Evolutionary conservation across 2,113 vertebrate genomes (phyloP).

Genomic region (Desmodus rotundus): DNA sequence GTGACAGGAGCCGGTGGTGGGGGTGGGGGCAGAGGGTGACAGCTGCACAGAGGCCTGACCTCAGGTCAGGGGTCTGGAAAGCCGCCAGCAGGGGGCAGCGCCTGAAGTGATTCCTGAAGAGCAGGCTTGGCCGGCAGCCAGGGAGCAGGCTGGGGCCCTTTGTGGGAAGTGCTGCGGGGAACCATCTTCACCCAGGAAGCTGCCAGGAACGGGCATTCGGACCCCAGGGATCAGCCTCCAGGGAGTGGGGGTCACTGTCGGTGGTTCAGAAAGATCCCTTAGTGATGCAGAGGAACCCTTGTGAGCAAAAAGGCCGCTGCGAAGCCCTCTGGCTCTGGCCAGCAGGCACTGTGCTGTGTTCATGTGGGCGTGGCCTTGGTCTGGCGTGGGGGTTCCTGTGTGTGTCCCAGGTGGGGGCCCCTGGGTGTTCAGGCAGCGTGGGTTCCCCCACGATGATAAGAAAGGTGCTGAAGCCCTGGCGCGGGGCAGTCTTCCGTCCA

Average conservation of each 20-base stretch:
- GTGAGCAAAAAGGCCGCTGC: rapidly evolving
- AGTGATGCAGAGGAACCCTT: rapidly evolving
- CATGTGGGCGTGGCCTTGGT: rapidly evolving
- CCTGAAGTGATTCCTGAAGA: neutral
- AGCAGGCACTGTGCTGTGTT: rapidly evolving
- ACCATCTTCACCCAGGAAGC: neutral
- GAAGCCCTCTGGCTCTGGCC: rapidly evolving
- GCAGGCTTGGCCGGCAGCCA: neutral
- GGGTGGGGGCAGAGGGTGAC: too few species aligned
- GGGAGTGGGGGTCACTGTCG: rapidly evolving
- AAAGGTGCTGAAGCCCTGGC: neutral
- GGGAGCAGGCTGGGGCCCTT: neutral
- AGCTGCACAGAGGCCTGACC: neutral
- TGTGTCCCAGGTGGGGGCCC: rapidly evolving
- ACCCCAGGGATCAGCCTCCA: neutral
- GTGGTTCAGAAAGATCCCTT: neutral
- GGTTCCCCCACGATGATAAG: rapidly evolving
- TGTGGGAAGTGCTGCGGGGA: neutral
- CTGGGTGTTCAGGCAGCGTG: neutral
- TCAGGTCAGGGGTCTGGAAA: neutral
- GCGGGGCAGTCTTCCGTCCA: rapidly evolving
- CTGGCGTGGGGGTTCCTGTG: rapidly evolving
- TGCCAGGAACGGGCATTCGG: neutral
- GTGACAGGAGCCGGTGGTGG: rapidly evolving
- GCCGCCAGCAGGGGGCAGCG: neutral